phyloP scores from a whole-genome alignment of 2,113 vertebrate species.

The Proterorhinus semilunaris region DNA sequence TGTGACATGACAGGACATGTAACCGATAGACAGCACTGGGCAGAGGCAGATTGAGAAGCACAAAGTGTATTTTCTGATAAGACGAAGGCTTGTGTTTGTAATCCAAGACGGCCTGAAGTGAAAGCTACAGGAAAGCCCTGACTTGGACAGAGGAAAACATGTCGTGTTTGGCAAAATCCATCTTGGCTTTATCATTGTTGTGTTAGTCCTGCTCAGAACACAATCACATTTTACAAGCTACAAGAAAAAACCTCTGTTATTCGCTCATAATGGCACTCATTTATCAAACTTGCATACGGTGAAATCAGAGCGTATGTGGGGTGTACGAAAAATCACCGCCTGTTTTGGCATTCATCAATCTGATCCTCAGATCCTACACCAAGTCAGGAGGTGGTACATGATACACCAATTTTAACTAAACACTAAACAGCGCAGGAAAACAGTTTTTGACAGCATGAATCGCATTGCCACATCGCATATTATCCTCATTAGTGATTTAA shows the following conservation, averaged over 20 bases:
- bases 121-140: slow-evolving; percentile 55
- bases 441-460: too few relatives aligned
- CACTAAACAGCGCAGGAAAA: too few relatives aligned
- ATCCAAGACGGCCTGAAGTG: slow-evolving; percentile 41
- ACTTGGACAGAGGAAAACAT: slow-evolving; percentile 44
- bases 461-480: too few relatives aligned
- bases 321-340: too few relatives aligned
- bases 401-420: too few relatives aligned
- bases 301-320: too few relatives aligned
- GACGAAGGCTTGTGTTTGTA: slow-evolving; percentile 28
- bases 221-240: slow-evolving; percentile 45
- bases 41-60: neutral
- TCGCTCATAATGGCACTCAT: too few relatives aligned
- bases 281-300: too few relatives aligned
- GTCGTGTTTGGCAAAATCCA: slow-evolving; percentile 38
- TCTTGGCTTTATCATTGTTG: slow-evolving; percentile 56
- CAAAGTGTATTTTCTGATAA: slow-evolving; percentile 44
- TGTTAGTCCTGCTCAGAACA: slow-evolving; percentile 52
- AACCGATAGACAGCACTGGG: slow-evolving; percentile 2
- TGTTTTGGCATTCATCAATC: too few relatives aligned
- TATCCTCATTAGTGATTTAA: too few relatives aligned
- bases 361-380: too few relatives aligned
- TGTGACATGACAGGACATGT: neutral
- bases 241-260: slow-evolving; percentile 24
- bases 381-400: too few relatives aligned